Evolutionary conservation across 2,797 vertebrate species (phyloP).

Genomic region (Nyctibius grandis): DNA sequence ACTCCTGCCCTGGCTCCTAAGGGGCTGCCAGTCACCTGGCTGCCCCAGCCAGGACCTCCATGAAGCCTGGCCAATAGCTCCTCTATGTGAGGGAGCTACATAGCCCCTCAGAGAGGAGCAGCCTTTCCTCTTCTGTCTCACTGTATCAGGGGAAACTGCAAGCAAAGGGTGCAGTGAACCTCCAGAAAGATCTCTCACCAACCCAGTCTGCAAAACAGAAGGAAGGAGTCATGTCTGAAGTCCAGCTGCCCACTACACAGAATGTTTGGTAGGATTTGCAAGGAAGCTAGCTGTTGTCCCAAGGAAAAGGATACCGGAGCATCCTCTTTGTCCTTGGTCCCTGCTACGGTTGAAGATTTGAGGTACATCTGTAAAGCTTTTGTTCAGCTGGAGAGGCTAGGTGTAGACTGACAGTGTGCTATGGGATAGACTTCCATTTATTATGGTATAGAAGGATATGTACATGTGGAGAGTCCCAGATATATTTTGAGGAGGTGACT

Average conservation of each 20-base stretch:
- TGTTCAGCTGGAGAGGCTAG: not conserved
- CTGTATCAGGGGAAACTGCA: not conserved
- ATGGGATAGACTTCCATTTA: not conserved
- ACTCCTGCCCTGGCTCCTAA: not conserved
- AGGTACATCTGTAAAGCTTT: not conserved
- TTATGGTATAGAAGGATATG: not conserved
- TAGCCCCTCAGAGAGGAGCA: accelerated
- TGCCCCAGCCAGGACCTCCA: not conserved
- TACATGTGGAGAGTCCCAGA: not conserved
- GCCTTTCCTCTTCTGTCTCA: not conserved
- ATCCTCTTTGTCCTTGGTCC: not conserved
- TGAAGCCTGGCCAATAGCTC: not conserved
- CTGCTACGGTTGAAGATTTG: not conserved
- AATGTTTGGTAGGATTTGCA: not conserved
- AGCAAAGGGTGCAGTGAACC: not conserved
- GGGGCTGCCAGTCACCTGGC: not conserved
- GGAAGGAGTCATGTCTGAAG: not conserved
- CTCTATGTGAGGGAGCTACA: not conserved
- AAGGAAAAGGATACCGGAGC: not conserved
- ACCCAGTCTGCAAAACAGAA: not conserved
- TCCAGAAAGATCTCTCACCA: not conserved
- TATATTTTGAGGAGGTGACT: not conserved
- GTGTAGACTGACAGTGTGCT: not conserved
- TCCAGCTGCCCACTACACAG: not conserved
- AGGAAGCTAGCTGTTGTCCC: not conserved